Evolutionary conservation across 1,140 invertebrate species (phyloP), one percentile per base, ranked within the genome.

Genomic region (Aphaenogaster ashmeadi): DNA sequence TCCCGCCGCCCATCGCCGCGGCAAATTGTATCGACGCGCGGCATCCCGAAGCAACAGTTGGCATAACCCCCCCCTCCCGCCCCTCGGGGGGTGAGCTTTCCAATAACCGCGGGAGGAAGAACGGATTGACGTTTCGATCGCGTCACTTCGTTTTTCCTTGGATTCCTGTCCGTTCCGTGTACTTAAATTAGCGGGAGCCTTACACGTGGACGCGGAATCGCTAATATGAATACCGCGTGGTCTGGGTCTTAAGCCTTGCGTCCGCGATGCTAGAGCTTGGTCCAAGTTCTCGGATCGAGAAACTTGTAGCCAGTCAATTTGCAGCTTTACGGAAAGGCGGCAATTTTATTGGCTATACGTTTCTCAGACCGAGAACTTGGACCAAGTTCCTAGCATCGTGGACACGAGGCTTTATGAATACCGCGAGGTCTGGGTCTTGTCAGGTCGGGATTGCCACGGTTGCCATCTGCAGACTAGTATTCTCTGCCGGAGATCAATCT

Each of bases 11-110:
- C 71, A 62, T 33, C 38, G 66, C 60, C 18, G 64, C 71, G 44
- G 79, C 86, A 89, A 90, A 89, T 90, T 89, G 77, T 90, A 89
- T 89, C 64, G 85, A 90, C 69, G 84, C 64, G 44, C 21, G 38
- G 41, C 67, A 62, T 66, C 66, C 36, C 18, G 33, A 47, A 41
- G 81, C 89, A 86, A 89, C 80, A 87, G 81, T 83, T 89, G 88
- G 62, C 50, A 27, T 74, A 84, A 84, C 54, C 72, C 72, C 58
- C 66, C 18, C 56, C 52, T 66, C 33, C 15, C 18, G 21, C 66
- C 11, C 21, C n/a, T 15, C 66, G 1, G 41, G 8, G n/a, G 5
- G 21, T 9, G 60, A 27, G 13, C 44, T 81, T 58, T n/a, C 38
- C 79, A 38, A 81, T 71, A 81, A 56, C 1, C 36, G 21, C 21